These are phyloP conservation scores for Cladorhizidae sp. DNA, from an alignment of 37 sponge, comb jelly and placozoan genomes.

Conservation along the genomic window DNA sequence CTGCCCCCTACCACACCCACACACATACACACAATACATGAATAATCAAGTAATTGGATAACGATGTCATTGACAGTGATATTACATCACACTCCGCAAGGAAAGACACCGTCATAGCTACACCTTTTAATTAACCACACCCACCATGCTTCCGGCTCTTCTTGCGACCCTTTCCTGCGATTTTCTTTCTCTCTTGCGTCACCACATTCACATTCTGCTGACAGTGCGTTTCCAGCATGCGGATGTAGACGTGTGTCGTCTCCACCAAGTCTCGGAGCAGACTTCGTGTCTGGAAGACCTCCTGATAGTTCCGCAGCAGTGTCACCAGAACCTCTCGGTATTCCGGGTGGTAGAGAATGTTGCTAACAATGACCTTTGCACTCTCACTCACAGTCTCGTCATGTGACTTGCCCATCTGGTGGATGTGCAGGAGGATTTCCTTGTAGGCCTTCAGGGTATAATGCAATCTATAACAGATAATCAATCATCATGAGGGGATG, in stretches of 20 bases:
- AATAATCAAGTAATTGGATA: too few relatives aligned
- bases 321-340: slow-evolving; percentile 87
- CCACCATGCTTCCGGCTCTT: neutral
- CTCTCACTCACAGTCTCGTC: slow-evolving; percentile 65
- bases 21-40: too few relatives aligned
- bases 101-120: too few relatives aligned
- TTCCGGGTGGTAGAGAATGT: slow-evolving; percentile 91
- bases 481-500: too few relatives aligned
- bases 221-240: slow-evolving; percentile 72
- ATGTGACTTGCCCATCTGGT: slow-evolving; percentile 62
- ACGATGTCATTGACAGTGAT: too few relatives aligned
- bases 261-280: slow-evolving; percentile 74
- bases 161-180: slow-evolving; percentile 8
- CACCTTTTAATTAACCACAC: neutral
- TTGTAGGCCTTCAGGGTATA: slow-evolving; percentile 83
- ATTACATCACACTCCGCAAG: too few relatives aligned
- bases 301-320: slow-evolving; percentile 69
- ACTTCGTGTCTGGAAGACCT: slow-evolving; percentile 52
- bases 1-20: too few relatives aligned
- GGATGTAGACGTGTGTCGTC: slow-evolving; percentile 76
- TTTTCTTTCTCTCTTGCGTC: slow-evolving; percentile 62
- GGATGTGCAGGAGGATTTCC: slow-evolving; percentile 78
- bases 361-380: slow-evolving; percentile 86
- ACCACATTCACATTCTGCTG: slow-evolving; percentile 45
- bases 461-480: too few relatives aligned